A percentile compares a stretch with the other conserved stretches of the same genome.
Conservation (phyloP, 2,888 invertebrate genomes). For the Tachina fera region DNA sequence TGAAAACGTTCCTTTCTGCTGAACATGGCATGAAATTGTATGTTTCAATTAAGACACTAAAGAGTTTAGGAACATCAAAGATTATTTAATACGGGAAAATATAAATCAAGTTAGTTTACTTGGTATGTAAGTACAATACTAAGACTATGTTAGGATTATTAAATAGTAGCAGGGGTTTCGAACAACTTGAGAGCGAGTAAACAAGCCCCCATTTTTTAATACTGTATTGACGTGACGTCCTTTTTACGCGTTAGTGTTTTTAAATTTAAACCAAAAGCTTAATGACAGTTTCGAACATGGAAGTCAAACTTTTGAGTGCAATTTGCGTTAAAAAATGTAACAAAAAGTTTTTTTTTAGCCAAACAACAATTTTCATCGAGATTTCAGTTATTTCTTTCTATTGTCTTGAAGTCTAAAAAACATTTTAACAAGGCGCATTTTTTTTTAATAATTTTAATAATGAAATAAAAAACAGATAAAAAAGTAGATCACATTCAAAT, state of each 20-base stretch:
- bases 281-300: conserved; percentile 21
- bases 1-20: too few species aligned
- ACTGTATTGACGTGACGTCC: too few species aligned
- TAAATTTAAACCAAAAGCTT: neutral
- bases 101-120: too few species aligned
- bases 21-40: too few species aligned
- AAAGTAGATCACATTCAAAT: conserved; percentile 52
- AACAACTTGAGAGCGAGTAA: too few species aligned
- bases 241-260: neutral
- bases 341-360: conserved; percentile 13
- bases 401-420: conserved; percentile 5
- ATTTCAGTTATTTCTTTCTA: conserved; percentile 36
- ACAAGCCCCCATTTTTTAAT: too few species aligned
- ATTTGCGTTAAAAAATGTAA: conserved; percentile 4
- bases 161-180: too few species aligned
- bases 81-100: too few species aligned
- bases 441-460: conserved; percentile 25
- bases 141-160: too few species aligned
- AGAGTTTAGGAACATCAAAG: too few species aligned
- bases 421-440: conserved; percentile 26
- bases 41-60: too few species aligned
- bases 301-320: neutral
- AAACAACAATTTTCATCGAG: conserved; percentile 11
- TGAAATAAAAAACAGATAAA: neutral
- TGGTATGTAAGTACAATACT: too few species aligned